Evolutionary conservation across 2,797 vertebrate species (phyloP).

Genomic region (Arctocebus calabarensis): DNA sequence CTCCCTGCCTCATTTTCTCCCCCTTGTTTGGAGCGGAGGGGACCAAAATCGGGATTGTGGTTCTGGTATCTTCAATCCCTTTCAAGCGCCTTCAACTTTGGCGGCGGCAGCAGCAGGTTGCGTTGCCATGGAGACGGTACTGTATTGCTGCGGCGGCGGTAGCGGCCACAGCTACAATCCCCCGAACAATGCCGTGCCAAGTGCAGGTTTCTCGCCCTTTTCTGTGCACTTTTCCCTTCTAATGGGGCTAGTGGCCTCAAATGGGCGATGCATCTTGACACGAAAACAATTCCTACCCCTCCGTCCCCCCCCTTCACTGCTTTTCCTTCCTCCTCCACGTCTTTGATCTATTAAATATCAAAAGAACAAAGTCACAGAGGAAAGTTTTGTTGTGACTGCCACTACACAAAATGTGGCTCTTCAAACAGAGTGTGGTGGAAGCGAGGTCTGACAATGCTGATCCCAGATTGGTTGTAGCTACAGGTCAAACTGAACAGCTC

Average conservation of each 20-base stretch:
- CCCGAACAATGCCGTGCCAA: conserved; percentile 89
- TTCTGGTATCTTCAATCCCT: conserved; percentile 92
- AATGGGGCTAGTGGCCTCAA: conserved; percentile 92
- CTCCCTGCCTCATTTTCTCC: conserved; percentile 87
- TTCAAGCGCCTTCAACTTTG: conserved; percentile 93
- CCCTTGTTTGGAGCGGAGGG: conserved; percentile 92
- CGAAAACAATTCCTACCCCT: conserved; percentile 92
- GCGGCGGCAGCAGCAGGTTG: conserved; percentile 91
- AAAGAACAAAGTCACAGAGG: conserved; percentile 89
- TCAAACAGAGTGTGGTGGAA: conserved; percentile 68
- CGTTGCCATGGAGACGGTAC: conserved; percentile 91
- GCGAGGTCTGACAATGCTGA: conserved; percentile 57
- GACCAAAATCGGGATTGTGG: conserved; percentile 96
- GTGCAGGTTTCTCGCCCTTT: conserved; percentile 89
- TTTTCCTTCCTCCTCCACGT: conserved; percentile 88
- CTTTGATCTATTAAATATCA: conserved; percentile 96
- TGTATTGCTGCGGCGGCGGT: conserved; percentile 87
- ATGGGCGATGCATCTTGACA: conserved; percentile 92
- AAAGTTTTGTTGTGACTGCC: conserved; percentile 78
- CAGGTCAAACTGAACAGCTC: conserved; percentile 70
- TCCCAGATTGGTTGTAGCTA: conserved; percentile 32
- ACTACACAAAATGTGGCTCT: conserved; percentile 86
- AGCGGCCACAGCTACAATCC: conserved; percentile 83
- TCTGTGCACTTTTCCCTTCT: conserved; percentile 92
- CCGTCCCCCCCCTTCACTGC: conserved; percentile 84